Evolutionary conservation across 2,797 vertebrate species (phyloP).

Genomic region (Tapera naevia): DNA sequence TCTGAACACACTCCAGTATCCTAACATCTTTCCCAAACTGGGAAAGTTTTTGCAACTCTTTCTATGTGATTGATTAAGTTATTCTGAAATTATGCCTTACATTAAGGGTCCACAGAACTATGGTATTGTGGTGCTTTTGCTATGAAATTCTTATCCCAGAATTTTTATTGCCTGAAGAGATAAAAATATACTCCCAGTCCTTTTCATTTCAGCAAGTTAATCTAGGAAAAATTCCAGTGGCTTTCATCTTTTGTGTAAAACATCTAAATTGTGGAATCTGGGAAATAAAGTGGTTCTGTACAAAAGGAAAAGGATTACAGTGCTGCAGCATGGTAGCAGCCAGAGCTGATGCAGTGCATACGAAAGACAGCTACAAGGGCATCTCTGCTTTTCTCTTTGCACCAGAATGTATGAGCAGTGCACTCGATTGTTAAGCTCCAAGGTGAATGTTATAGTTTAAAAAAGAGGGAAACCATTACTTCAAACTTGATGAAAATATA

Average conservation of each 20-base stretch:
- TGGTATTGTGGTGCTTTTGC: not conserved
- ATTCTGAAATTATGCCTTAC: not conserved
- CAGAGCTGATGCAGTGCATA: not conserved
- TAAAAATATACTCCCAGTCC: not conserved
- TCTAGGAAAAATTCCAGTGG: slow-evolving; percentile 15
- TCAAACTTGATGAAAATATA: not conserved
- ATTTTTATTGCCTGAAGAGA: not conserved
- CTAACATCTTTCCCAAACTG: too few relatives aligned
- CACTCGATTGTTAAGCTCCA: not conserved
- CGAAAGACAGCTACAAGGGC: not conserved
- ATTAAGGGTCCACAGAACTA: not conserved
- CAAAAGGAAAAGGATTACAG: not conserved
- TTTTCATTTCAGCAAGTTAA: slow-evolving; percentile 13
- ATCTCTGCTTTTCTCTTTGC: not conserved
- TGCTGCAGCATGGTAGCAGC: not conserved
- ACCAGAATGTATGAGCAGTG: not conserved
- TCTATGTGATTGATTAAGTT: not conserved
- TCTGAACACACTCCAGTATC: too few relatives aligned
- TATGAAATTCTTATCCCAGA: not conserved
- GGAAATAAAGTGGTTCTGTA: not conserved
- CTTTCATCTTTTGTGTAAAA: slow-evolving; percentile 42
- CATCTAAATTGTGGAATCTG: not conserved
- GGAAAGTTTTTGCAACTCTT: not conserved
- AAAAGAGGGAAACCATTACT: not conserved
- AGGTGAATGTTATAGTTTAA: not conserved